Base-by-base conservation (phyloP, 2,113 vertebrate genomes). In the Cephalopholis sonnerati region DNA sequence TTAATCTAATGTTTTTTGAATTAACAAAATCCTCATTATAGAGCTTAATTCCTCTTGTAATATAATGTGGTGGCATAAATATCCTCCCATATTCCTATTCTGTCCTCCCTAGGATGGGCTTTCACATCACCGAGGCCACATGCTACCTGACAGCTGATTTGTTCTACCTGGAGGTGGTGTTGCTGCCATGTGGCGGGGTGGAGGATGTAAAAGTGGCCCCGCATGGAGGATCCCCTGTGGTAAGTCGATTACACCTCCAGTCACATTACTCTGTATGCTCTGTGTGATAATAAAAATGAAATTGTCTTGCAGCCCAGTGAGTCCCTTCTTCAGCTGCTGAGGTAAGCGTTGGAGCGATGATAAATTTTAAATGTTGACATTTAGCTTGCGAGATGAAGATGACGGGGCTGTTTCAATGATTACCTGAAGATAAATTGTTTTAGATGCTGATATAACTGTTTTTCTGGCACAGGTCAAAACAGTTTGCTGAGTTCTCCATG, bases 81-180 rank as follows among this genome's bases (percentile, higher is more conserved):
- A 50, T 2, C 17, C 22, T 36, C 74, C 18, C 17, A 20, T 48
- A 4, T 29, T 4, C n/a, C 6, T 11, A 0, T 46, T 29, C 61
- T 22, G 0, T 61, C 7, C 32, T 36, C 2, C 51, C 16, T 48
- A 98, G 97, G 80, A 93, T 98, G 84, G 95, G 86, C 0, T 95
- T 95, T 66, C 94, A 96, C 44, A 13, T 94, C 15, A 95, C 89
- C 15, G 96, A 96, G 68, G 90, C 91, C 20, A 84, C 83, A 3
- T 98, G 96, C 91, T 98, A 96, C 88, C 93, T 97, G 89, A 96
- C 96, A 4, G 96, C 96, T 0, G 95, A 96, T 77, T 81, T 97
- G 79, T 97, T 98, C 92, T 97, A 97, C 78, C 55, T 97, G 88
- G 97, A 98, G 93, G 93, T 97, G 81, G 79, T 96, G 46, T 29